Conservation (phyloP, 2,888 invertebrate species). For the Brachylomia viminalis region DNA sequence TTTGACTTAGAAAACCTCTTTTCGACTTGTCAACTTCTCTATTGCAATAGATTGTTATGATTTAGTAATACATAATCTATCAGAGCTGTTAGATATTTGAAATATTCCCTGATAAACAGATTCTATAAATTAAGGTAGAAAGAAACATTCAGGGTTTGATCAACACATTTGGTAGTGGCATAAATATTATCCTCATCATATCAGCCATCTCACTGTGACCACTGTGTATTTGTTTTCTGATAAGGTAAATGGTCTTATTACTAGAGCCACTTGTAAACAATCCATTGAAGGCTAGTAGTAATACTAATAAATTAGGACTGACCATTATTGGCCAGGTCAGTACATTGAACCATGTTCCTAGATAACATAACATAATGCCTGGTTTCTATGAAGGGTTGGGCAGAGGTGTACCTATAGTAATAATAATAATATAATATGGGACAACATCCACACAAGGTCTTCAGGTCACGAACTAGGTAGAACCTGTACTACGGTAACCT, state of each 20-base stretch:
- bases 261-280: neutral
- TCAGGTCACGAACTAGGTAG: too few species aligned
- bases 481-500: too few species aligned
- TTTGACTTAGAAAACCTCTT: too few species aligned
- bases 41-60: neutral
- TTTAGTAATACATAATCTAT: too few species aligned
- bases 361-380: neutral
- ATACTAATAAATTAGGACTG: neutral
- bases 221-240: neutral
- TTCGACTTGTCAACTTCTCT: neutral
- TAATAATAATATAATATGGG: too few species aligned
- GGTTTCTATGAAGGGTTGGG: neutral
- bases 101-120: too few species aligned
- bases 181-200: neutral
- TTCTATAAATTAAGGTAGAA: neutral
- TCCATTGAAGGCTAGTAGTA: neutral
- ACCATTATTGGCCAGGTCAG: neutral
- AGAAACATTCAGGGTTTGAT: neutral
- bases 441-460: too few species aligned
- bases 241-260: neutral
- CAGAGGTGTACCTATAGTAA: neutral
- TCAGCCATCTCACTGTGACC: too few species aligned
- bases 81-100: neutral
- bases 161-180: neutral
- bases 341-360: neutral